Conservation (phyloP, 2,797 vertebrate species). For the Enteromius radiatus region DNA sequence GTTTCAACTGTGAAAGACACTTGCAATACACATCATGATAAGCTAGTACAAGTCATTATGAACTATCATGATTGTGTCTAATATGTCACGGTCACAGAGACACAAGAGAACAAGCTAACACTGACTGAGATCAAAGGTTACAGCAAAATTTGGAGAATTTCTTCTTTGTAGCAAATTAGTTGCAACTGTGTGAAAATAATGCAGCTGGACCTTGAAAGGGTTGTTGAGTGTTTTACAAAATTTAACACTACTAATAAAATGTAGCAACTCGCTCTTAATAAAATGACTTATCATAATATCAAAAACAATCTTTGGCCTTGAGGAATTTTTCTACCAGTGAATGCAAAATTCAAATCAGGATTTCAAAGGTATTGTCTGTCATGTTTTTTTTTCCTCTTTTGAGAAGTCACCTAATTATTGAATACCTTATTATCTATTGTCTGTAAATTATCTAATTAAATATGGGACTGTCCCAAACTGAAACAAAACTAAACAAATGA, state of each 20-base stretch:
- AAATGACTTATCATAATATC: constrained; percentile 24
- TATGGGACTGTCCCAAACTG: not conserved
- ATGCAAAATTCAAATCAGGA: not conserved
- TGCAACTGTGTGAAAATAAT: constrained; percentile 16
- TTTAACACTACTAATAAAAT: constrained; percentile 9
- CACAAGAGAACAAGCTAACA: constrained; percentile 15
- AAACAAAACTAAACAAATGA: not conserved
- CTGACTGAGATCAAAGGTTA: constrained; percentile 25
- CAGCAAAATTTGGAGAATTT: not conserved
- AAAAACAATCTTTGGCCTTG: constrained; percentile 25
- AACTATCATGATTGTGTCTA: constrained; percentile 47
- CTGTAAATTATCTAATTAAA: not conserved
- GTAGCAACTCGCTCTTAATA: not conserved
- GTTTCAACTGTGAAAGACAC: constrained; percentile 32
- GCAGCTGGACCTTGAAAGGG: constrained; percentile 16
- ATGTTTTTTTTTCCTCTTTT: not conserved
- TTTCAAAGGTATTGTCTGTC: not conserved
- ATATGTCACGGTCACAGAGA: constrained; percentile 45
- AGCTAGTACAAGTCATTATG: constrained; percentile 41
- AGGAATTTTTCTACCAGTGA: not conserved
- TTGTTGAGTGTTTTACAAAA: constrained; percentile 1
- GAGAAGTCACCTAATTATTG: not conserved
- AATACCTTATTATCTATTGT: not conserved
- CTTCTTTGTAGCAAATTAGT: not conserved
- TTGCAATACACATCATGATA: constrained; percentile 37